These are phyloP conservation scores for Porites lobata DNA, from an alignment of 92 coral and sea anemone species.

Conservation along the genomic window DNA sequence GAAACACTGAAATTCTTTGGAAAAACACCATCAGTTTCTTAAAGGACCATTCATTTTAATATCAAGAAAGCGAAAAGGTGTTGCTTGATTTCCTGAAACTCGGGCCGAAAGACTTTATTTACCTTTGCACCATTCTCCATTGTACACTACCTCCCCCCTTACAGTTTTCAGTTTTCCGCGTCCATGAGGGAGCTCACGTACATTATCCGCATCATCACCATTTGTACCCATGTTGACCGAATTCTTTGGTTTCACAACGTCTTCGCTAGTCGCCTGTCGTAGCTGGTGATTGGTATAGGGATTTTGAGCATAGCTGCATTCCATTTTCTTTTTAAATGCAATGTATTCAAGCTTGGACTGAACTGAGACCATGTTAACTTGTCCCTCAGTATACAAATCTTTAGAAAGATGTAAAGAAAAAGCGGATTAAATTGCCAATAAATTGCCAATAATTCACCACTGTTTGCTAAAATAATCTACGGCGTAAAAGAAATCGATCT, in stretches of 20 bases:
- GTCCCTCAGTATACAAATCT: not conserved
- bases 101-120: constrained; percentile 20
- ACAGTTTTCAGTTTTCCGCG: constrained; percentile 53
- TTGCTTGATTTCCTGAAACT: too few relatives aligned
- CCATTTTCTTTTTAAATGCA: not conserved
- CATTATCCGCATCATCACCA: not conserved
- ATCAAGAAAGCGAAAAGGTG: too few relatives aligned
- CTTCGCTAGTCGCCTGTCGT: constrained; percentile 2
- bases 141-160: constrained; percentile 57
- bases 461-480: too few relatives aligned
- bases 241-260: too few relatives aligned
- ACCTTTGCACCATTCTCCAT: constrained; percentile 81
- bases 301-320: constrained; percentile 18
- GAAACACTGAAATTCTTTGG: too few relatives aligned
- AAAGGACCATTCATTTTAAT: too few relatives aligned
- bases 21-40: too few relatives aligned
- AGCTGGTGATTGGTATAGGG: constrained; percentile 3
- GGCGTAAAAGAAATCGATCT: too few relatives aligned
- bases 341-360: constrained; percentile 19
- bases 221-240: too few relatives aligned
- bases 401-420: not conserved
- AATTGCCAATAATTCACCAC: too few relatives aligned
- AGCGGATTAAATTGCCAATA: too few relatives aligned
- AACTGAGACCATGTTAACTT: not conserved
- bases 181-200: constrained; percentile 56